phyloP scores from a whole-genome alignment of 1,140 invertebrate genomes.

The Andricus grossulariae region DNA sequence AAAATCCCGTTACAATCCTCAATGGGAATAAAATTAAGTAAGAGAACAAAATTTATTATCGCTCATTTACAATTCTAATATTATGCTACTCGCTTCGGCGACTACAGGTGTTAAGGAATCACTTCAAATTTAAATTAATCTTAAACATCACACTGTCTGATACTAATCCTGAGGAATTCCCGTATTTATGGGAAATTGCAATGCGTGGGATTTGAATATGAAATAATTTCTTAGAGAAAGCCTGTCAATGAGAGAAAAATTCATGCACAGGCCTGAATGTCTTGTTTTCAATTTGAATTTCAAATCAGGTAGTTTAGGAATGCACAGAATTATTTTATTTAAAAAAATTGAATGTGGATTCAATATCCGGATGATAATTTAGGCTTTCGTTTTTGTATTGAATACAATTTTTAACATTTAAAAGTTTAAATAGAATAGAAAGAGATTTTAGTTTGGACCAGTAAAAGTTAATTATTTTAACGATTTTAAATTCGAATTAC shows the following conservation, averaged over 20 bases:
- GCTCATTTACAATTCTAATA: slow-evolving; percentile 13
- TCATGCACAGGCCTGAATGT: neutral
- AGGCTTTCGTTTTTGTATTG: too few species aligned
- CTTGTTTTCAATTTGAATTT: too few species aligned
- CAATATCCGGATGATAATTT: too few species aligned
- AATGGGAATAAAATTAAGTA: neutral
- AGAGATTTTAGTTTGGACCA: too few species aligned
- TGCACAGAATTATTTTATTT: too few species aligned
- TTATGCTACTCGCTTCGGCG: neutral
- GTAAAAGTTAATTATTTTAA: too few species aligned
- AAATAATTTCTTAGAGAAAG: neutral
- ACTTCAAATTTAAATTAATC: neutral
- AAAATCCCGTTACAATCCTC: neutral
- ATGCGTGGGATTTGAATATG: neutral
- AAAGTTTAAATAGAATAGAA: too few species aligned
- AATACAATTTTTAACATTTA: too few species aligned
- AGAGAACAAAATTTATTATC: neutral
- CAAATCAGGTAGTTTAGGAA: too few species aligned
- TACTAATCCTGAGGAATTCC: neutral
- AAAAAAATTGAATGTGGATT: too few species aligned
- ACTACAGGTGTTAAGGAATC: neutral
- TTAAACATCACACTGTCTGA: slow-evolving; percentile 5
- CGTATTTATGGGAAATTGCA: neutral
- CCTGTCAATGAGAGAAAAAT: neutral
- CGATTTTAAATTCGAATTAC: too few species aligned